Percentiles rank a stretch among this genome's conserved stretches.
Conservation (phyloP, 2,888 invertebrate genomes). For the Chymomyza fuscimana region DNA sequence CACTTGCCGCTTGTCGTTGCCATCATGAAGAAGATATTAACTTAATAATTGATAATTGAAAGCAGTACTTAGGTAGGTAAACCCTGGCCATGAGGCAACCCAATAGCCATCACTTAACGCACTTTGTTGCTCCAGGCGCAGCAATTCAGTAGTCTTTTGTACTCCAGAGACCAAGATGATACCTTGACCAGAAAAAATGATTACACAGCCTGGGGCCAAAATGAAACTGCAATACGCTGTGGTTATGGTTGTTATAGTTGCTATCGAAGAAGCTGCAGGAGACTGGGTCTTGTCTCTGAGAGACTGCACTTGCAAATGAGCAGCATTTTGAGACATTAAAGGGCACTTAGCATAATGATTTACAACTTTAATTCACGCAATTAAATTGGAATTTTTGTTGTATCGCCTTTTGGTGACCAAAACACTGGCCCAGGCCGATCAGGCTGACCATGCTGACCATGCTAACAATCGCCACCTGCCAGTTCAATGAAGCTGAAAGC, state of each 20-base stretch:
- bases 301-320: slow-evolving; percentile 70
- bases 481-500: slow-evolving; percentile 57
- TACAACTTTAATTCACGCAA: slow-evolving; percentile 79
- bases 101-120: slow-evolving; percentile 26
- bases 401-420: background rate
- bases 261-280: slow-evolving; percentile 18
- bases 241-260: slow-evolving; percentile 21
- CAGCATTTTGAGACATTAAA: slow-evolving; percentile 76
- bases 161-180: background rate
- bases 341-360: slow-evolving; percentile 79
- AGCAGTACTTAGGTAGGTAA: slow-evolving; percentile 41
- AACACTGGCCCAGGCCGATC: background rate
- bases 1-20: slow-evolving; percentile 35
- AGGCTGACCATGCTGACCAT: background rate
- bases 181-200: background rate
- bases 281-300: background rate
- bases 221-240: slow-evolving; percentile 17
- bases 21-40: slow-evolving; percentile 70
- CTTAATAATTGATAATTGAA: slow-evolving; percentile 73
- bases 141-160: background rate
- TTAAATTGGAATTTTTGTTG: slow-evolving; percentile 71
- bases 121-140: background rate
- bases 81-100: slow-evolving; percentile 31
- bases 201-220: slow-evolving; percentile 55
- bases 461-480: slow-evolving; percentile 34